phyloP scores from a whole-genome alignment of 1,140 invertebrate species.

The honey bee (Apis mellifera) region DNA sequence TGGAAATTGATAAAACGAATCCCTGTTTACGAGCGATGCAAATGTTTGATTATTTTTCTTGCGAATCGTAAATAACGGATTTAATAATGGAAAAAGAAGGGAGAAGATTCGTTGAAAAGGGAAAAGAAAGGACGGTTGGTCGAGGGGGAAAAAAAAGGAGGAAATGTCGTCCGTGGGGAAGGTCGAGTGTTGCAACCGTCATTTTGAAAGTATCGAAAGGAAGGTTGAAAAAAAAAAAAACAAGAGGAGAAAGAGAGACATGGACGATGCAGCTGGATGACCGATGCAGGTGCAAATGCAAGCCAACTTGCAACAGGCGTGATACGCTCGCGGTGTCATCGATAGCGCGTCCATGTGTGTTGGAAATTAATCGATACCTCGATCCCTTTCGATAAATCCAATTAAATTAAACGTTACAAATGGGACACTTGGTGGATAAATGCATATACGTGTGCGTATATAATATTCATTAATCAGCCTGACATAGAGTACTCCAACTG shows the following conservation, averaged over 20 bases:
- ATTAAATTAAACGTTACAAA: constrained; percentile 40
- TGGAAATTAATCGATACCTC: constrained; percentile 31
- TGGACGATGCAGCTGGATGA: constrained; percentile 48
- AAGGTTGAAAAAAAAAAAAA: neutral
- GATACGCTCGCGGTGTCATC: constrained; percentile 9
- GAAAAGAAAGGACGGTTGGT: neutral
- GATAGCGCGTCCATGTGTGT: neutral
- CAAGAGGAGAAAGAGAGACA: constrained; percentile 18
- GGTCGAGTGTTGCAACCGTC: constrained; percentile 51
- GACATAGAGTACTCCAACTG: neutral
- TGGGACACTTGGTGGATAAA: neutral
- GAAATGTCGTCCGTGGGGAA: constrained; percentile 10
- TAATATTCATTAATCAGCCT: neutral
- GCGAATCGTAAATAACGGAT: no score
- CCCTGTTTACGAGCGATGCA: no score
- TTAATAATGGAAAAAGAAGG: no score
- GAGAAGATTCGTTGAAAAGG: neutral
- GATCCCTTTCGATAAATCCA: constrained; percentile 28
- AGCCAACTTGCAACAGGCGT: neutral
- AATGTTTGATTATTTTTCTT: no score
- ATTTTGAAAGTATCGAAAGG: constrained; percentile 51
- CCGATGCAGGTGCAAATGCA: constrained; percentile 50
- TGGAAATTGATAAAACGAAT: neutral
- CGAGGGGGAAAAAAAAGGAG: no score
- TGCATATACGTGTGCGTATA: neutral